Percentiles rank a stretch among this genome's conserved stretches.
Evolutionary conservation across 2,797 vertebrate genomes (phyloP).

Genomic region (Peromyscus nudipes): DNA sequence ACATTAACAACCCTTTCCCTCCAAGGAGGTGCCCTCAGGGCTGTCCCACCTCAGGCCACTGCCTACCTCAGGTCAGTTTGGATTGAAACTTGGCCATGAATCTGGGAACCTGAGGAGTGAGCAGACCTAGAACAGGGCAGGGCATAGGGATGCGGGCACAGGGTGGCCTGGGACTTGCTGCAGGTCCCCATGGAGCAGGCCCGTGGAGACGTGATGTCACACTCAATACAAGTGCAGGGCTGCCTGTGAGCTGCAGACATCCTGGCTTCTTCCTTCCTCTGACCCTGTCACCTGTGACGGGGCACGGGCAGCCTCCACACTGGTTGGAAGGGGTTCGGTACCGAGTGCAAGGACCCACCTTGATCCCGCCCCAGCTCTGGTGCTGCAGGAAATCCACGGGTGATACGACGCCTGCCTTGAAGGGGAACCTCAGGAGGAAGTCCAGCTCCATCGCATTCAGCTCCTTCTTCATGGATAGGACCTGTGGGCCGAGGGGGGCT

Average conservation of each 20-base stretch:
- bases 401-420: slow-evolving; percentile 81
- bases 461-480: slow-evolving; percentile 88
- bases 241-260: no score
- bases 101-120: not conserved
- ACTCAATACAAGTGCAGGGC: not conserved
- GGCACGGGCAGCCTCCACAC: fast-evolving
- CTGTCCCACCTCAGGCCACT: fast-evolving
- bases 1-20: not conserved
- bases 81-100: not conserved
- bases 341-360: slow-evolving; percentile 81
- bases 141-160: not conserved
- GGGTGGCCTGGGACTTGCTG: not conserved
- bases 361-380: slow-evolving; percentile 89
- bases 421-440: slow-evolving; percentile 89
- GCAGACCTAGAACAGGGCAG: not conserved
- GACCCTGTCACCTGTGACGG: not conserved
- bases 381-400: slow-evolving; percentile 88
- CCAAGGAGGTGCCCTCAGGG: not conserved
- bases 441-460: slow-evolving; percentile 86
- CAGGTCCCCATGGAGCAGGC: not conserved
- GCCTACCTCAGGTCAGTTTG: not conserved
- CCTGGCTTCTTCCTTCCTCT: not conserved
- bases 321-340: not conserved
- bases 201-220: not conserved
- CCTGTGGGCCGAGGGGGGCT: slow-evolving; percentile 66